These are phyloP conservation scores for Zootermopsis nevadensis DNA, from an alignment of 2,888 invertebrate species.

Conservation along the genomic window DNA sequence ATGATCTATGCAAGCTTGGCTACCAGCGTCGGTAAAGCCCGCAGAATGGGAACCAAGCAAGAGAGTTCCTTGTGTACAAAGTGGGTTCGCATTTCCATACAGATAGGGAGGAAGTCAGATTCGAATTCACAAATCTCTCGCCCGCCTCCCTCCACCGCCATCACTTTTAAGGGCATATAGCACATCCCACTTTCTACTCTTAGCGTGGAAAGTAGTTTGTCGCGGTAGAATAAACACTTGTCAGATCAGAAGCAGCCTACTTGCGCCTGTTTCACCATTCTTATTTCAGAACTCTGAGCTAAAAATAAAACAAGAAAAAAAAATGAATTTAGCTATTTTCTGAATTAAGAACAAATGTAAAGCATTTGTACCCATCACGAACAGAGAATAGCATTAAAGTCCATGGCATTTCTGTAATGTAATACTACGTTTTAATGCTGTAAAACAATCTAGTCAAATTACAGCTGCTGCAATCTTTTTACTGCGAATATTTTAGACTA, in stretches of 20 bases:
- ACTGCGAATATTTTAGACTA: background rate
- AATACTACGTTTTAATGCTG: background rate
- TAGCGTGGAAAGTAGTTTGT: conserved; percentile 1
- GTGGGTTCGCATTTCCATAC: conserved; percentile 21
- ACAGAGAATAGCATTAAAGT: background rate
- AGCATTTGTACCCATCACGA: background rate
- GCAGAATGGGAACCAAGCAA: background rate
- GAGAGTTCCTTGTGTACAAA: background rate
- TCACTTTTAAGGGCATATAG: background rate
- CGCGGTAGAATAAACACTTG: conserved; percentile 13
- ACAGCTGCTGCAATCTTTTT: background rate
- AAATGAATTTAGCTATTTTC: background rate
- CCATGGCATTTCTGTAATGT: background rate
- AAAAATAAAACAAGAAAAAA: background rate
- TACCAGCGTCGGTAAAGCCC: too few species aligned
- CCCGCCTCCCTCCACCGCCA: background rate
- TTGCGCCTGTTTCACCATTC: background rate
- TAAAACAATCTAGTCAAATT: background rate
- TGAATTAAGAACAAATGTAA: background rate
- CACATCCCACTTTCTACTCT: background rate
- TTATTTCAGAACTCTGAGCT: background rate
- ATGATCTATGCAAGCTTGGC: background rate
- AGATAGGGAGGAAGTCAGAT: conserved; percentile 21
- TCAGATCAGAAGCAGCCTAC: background rate
- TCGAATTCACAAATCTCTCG: conserved; percentile 21